Evolutionary conservation across 2,797 vertebrate species (phyloP), one percentile per base, ranked within the genome.

Genomic region (Acridotheres tristis): DNA sequence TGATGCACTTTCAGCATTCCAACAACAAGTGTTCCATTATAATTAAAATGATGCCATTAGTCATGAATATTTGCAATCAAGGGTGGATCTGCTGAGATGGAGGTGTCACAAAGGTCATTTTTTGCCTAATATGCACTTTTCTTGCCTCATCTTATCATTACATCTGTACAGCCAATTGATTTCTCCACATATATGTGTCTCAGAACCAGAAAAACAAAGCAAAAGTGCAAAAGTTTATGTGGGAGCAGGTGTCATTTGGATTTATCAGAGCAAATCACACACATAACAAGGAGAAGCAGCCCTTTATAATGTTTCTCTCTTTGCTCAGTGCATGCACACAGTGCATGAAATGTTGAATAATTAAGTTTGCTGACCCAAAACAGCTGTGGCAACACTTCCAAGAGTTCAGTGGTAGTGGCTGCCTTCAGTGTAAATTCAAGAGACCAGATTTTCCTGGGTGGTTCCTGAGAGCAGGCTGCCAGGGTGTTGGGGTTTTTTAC

Each of bases 51-150:
- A 30, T n/a, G 15, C 10, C 47, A 65, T 89, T 89, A 88, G 53
- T 82, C 79, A 89, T 43, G 32, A 76, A 43, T 75, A 85, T 75
- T 83, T 95, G 79, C 79, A 94, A 89, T 88, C 93, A 78, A 65
- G 25, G 47, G 42, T 0, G 1, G 71, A 94, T 91, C 93, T 94
- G 92, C 96, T 93, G 81, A 91, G 51, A 42, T 55, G 50, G n/a
- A 57, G 67, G 38, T 68, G 72, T 72, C 71, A 57, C 81, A 86
- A 84, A 89, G 88, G 74, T 30, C 29, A 54, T 67, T 90, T 63
- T 89, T 81, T 90, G 72, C 84, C 34, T 75, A 51, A 45, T 4
- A 6, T 13, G 47, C 38, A 17, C 66, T 95, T 88, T 95, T 18
- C 62, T 87, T 91, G 63, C 23, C 47, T 89, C 25, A 32, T 45